Evolutionary conservation across 2,113 vertebrate species (phyloP), one percentile per base, ranked within the genome.

Genomic region (Aegypius monachus): DNA sequence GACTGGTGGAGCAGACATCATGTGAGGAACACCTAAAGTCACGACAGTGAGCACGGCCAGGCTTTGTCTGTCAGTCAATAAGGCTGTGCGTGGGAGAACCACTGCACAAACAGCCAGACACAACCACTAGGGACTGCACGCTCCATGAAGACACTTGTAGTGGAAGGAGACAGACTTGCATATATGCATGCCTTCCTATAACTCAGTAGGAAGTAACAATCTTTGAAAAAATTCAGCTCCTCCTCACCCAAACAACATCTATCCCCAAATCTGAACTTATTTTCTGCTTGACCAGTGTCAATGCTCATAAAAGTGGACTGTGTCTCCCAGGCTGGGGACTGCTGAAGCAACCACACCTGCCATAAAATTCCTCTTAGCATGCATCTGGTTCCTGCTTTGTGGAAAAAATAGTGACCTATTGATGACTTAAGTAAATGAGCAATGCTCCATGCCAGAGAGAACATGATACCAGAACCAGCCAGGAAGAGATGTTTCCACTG

Each of bases 391-490:
- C 55, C 73, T 95, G 45, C n/a, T 47, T 29, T 72, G 48, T 59
- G 56, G 86, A 87, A 89, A 89, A 73, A 40, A 15, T 3, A 92
- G 53, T 32, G 66, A 86, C 84, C 62, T 17, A 13, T 22, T 71
- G 55, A 45, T 83, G 68, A 86, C 73, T 83, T n/a, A 50, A 16
- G 61, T 53, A 91, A 91, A 95, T 73, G 32, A 95, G 70, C 73
- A 61, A 36, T 7, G 25, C 9, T 58, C 36, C 16, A 4, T 36
- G 56, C 9, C 55, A 91, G 81, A 68, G 27, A 75, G 42, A 77
- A 82, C 5, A 20, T 1, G 82, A 80, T 4, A 71, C 31, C 75
- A 85, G 71, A 38, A 34, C 7, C 78, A 81, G 32, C 1, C 45
- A 59, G 32, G 50, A 63, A 56, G 48, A 65, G 16, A 56, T 5